Base-by-base conservation (phyloP, 30 jellyfish, hydroid and myxozoan species). In the Catostylus mosaicus region DNA sequence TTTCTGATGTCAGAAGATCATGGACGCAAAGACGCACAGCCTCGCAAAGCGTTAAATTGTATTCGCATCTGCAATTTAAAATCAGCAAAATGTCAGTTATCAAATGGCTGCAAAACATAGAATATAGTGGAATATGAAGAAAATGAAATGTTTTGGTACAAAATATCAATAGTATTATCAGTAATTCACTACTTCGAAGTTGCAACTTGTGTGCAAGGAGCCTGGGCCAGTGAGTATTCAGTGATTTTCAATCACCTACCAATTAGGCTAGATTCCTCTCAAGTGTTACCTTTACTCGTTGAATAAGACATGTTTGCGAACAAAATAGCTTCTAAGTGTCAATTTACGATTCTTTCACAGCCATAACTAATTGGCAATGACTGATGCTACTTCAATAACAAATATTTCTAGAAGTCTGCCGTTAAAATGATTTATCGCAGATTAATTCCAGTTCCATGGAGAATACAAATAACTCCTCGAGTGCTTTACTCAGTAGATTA, bases 1-100 rank as follows among this genome's bases (percentile, higher is more conserved):
- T 36, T 80, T 63, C 50, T 70, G 27, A 80, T 80, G 90, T 80
- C 90, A 72, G 80, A 80, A 80, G 90, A 72, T 80, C 90, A 80
- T 24, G 47, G 84, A 80, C 90, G 84, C 89, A 57, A 33, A 34
- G 78, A 80, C 90, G 84, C 89, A 47, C 26, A 67, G 38, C 63
- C 20, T 2, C 71, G 26, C 40, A 35, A 2, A 59, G 71, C 71
- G 71, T 59, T 59, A 16, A 48, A 48, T 16, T 27, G 4, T 48
- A 48, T 48, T 48, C 14, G 11, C 63, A 59, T 8, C 19, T 59
- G 71, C 71, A 59, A 6, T 59, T 9, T 2, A 48, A 59, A 59
- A 23, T 1, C 4, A 7, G 54, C 72, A n/a, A 73, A 48, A 73
- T 70, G 64, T 45, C 33, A 27, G 43, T 0, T 50, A 36, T 6